Evolutionary conservation across 2,888 invertebrate genomes (phyloP).

Genomic region (Platycheirus rosarum): DNA sequence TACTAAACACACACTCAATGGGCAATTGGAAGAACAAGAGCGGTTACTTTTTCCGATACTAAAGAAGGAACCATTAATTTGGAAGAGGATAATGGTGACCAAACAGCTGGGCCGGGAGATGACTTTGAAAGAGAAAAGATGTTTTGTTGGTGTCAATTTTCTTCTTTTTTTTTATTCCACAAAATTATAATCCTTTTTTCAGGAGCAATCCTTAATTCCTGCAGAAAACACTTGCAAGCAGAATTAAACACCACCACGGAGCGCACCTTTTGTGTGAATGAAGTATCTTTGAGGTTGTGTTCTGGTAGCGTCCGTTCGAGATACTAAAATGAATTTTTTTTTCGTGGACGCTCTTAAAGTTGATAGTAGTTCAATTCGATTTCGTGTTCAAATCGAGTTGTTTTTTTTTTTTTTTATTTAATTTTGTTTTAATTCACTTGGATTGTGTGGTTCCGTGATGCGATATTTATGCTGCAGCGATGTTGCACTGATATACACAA

Average conservation of each 20-base stretch:
- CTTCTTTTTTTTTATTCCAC: no score
- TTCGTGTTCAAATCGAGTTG: not conserved
- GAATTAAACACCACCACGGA: constrained; percentile 47
- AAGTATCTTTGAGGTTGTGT: constrained; percentile 48
- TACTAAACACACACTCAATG: constrained; percentile 54
- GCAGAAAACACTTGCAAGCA: constrained; percentile 13
- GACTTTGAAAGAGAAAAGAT: no score
- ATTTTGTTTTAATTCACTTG: constrained; percentile 24
- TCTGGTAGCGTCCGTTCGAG: constrained; percentile 72
- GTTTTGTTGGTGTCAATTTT: no score
- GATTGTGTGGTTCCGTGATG: constrained; percentile 27
- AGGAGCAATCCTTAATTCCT: no score
- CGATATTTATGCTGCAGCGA: constrained; percentile 39
- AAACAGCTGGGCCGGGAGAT: not conserved
- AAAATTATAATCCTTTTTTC: no score
- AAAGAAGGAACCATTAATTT: constrained; percentile 30
- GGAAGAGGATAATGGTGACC: constrained; percentile 19
- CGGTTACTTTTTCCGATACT: constrained; percentile 1
- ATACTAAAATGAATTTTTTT: constrained; percentile 61
- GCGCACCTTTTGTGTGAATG: constrained; percentile 46
- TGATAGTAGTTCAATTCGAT: constrained; percentile 45
- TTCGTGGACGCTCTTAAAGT: constrained; percentile 54
- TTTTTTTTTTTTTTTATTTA: constrained; percentile 24
- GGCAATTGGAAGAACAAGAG: constrained; percentile 36
- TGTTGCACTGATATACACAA: constrained; percentile 65